Conservation (phyloP, 2,888 invertebrate genomes). For the Cryptus viduatorius region DNA sequence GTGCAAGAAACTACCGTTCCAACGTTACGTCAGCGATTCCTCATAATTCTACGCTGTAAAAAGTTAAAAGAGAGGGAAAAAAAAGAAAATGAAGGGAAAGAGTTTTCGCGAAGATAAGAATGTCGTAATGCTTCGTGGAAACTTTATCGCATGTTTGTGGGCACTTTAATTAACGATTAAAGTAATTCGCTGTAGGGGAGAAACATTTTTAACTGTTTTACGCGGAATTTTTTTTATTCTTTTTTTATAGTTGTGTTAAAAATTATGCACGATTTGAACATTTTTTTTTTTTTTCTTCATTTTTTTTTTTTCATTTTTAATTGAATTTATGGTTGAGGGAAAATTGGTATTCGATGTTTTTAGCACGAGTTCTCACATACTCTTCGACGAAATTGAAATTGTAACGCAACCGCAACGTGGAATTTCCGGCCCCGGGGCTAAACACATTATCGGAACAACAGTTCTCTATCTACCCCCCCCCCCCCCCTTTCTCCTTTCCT, state of each 20-base stretch:
- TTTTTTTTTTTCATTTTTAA: background rate
- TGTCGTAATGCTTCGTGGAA: background rate
- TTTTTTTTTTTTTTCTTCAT: background rate
- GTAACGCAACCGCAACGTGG: background rate
- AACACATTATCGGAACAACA: constrained; percentile 26
- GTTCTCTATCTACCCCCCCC: background rate
- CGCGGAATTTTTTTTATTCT: background rate
- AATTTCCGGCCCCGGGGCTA: constrained; percentile 8
- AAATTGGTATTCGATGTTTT: background rate
- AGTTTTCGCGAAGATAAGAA: background rate
- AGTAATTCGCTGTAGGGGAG: no score
- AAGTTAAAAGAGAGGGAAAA: background rate
- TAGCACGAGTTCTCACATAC: background rate
- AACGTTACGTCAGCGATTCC: constrained; percentile 16
- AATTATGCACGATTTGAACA: no score
- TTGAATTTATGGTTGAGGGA: background rate
- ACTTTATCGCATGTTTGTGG: constrained; percentile 9
- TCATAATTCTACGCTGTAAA: constrained; percentile 18
- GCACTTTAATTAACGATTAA: background rate
- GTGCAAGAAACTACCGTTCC: constrained; percentile 18
- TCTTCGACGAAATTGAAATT: constrained; percentile 16
- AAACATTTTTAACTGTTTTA: no score
- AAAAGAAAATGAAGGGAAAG: background rate
- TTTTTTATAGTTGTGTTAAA: background rate
- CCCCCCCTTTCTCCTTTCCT: no score